These are phyloP conservation scores for Scaptomyza polygonia DNA, from an alignment of 2,888 invertebrate genomes.

Conservation along the genomic window DNA sequence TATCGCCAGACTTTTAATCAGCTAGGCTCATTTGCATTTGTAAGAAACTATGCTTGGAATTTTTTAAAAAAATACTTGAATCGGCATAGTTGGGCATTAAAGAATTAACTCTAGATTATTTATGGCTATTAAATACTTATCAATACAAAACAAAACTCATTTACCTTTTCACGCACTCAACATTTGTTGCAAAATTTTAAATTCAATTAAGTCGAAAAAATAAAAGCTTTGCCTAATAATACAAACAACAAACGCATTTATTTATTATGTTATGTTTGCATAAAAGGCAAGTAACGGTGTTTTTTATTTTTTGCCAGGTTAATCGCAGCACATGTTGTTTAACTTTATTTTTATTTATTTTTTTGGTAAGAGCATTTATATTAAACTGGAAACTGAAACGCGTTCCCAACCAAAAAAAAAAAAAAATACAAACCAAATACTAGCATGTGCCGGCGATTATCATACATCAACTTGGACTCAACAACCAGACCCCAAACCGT, in stretches of 20 bases:
- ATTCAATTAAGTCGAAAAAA: constrained; percentile 16
- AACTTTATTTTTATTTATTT: constrained; percentile 1
- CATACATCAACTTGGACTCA: constrained; percentile 61
- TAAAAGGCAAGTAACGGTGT: constrained; percentile 34
- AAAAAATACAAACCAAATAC: not conserved
- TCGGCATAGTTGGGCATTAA: not conserved
- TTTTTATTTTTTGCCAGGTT: constrained; percentile 13
- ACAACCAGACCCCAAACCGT: constrained; percentile 16
- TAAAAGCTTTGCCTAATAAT: constrained; percentile 34
- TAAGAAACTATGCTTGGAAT: constrained; percentile 4
- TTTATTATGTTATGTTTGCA: not conserved
- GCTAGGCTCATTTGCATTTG: not conserved
- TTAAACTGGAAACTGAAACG: constrained; percentile 51
- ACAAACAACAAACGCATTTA: constrained; percentile 3
- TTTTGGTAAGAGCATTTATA: constrained; percentile 39
- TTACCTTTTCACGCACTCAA: constrained; percentile 2
- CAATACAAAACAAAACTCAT: not conserved
- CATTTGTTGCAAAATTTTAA: constrained; percentile 5
- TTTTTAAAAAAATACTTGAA: not conserved
- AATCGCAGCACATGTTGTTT: constrained; percentile 34
- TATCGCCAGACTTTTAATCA: constrained; percentile 19
- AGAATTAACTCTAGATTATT: not conserved
- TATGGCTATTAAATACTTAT: not conserved
- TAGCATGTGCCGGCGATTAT: constrained; percentile 59
- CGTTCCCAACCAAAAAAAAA: not conserved